phyloP scores from a whole-genome alignment of 2,797 vertebrate genomes.

The Neoniphon sammara region DNA sequence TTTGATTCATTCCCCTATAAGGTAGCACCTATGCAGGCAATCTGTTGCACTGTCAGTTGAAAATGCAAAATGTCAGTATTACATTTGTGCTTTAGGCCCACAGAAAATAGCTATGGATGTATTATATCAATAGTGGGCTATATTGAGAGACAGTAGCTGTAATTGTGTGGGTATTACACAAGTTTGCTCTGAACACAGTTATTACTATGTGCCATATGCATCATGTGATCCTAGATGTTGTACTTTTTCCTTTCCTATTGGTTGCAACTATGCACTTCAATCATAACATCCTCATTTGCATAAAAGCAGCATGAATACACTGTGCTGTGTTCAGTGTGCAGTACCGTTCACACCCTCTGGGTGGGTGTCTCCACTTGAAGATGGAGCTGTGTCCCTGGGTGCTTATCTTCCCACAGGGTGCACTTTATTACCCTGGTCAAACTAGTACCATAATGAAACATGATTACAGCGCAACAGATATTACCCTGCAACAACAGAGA shows the following conservation, averaged over 20 bases:
- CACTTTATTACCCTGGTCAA: slow-evolving; percentile 14
- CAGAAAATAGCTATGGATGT: neutral
- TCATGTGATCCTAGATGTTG: neutral
- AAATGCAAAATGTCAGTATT: slow-evolving; percentile 1
- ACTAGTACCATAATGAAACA: slow-evolving; percentile 12
- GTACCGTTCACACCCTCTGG: slow-evolving; percentile 44
- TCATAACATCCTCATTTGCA: neutral
- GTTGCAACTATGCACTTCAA: neutral
- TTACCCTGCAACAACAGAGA: neutral
- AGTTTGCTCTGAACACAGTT: slow-evolving; percentile 11
- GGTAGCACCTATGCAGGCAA: slow-evolving; percentile 13
- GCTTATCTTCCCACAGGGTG: slow-evolving; percentile 3
- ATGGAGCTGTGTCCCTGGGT: slow-evolving; percentile 12
- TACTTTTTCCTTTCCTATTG: neutral
- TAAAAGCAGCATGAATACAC: neutral
- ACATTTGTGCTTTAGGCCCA: neutral
- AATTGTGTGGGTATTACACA: neutral
- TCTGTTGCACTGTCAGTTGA: slow-evolving; percentile 14
- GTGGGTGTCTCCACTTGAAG: slow-evolving; percentile 54
- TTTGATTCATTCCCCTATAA: slow-evolving; percentile 29
- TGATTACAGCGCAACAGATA: neutral
- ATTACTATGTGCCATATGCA: neutral
- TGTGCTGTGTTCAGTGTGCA: slow-evolving; percentile 14
- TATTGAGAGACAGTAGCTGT: neutral
- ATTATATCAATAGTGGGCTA: neutral